phyloP scores from a whole-genome alignment of 2,888 invertebrate genomes.

The Archips xylosteana region DNA sequence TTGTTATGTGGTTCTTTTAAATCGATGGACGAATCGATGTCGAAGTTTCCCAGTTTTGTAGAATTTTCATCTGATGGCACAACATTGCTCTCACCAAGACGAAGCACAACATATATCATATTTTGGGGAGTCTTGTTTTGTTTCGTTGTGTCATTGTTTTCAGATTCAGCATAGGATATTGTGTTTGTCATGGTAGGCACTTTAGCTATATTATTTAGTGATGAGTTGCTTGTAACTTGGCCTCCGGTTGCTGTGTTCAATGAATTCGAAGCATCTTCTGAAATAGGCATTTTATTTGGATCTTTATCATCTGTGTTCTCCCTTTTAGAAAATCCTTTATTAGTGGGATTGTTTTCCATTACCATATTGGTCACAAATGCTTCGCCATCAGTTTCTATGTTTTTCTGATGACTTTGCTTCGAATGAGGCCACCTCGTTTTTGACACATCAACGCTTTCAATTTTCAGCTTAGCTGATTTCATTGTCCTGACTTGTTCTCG shows the following conservation, averaged over 20 bases:
- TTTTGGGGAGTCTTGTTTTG: not conserved
- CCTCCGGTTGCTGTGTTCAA: not conserved
- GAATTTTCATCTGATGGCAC: not conserved
- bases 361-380: not conserved
- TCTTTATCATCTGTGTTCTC: not conserved
- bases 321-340: not conserved
- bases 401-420: slow-evolving; percentile 49
- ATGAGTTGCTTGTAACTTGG: not conserved
- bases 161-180: not conserved
- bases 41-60: not conserved
- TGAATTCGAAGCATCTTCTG: not conserved
- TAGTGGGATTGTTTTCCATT: not conserved
- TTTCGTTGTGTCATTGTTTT: not conserved
- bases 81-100: not conserved
- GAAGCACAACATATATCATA: not conserved
- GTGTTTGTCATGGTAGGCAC: not conserved
- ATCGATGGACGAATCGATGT: not conserved
- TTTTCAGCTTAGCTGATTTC: slow-evolving; percentile 59
- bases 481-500: slow-evolving; percentile 70
- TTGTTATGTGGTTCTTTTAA: not conserved
- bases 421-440: slow-evolving; percentile 69
- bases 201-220: not conserved
- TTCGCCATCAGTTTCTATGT: not conserved
- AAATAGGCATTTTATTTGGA: not conserved
- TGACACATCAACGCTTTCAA: slow-evolving; percentile 59